phyloP scores from a whole-genome alignment of 2,888 invertebrate species.

The Andrena camellia region DNA sequence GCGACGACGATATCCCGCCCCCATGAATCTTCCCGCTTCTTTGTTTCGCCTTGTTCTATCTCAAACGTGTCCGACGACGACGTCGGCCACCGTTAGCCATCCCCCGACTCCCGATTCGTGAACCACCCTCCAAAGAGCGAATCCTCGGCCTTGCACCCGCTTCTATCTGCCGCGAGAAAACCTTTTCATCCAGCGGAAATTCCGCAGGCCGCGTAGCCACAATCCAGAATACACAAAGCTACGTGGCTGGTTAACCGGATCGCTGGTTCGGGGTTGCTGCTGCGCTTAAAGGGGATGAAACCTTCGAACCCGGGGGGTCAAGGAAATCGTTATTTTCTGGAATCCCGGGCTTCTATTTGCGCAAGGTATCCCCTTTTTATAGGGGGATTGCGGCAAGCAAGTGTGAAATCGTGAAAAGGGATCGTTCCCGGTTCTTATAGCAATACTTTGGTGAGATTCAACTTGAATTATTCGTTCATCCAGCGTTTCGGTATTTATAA shows the following conservation, averaged over 20 bases:
- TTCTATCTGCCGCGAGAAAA: conserved; percentile 24
- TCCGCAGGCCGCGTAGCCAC: conserved; percentile 43
- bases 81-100: conserved; percentile 19
- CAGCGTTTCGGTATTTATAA: no score
- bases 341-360: background rate
- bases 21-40: conserved; percentile 36
- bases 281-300: conserved; percentile 64
- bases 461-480: no score
- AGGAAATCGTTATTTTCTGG: conserved; percentile 5
- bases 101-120: conserved; percentile 29
- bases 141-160: conserved; percentile 3
- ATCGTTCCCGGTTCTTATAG: background rate
- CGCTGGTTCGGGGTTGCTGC: conserved; percentile 22
- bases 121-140: conserved; percentile 13
- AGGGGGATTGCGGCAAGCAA: background rate
- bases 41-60: conserved; percentile 5
- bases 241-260: conserved; percentile 55
- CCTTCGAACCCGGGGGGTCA: conserved; percentile 21
- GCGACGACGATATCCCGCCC: background rate
- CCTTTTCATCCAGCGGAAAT: conserved; percentile 60
- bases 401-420: background rate
- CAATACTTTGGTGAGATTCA: background rate
- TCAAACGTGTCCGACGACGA: conserved; percentile 9
- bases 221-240: conserved; percentile 61
- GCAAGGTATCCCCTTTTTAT: background rate